Percentiles rank a stretch among this genome's conserved stretches.
Evolutionary conservation across 2,797 vertebrate species (phyloP).

Genomic region (Triplophysa bombifrons): DNA sequence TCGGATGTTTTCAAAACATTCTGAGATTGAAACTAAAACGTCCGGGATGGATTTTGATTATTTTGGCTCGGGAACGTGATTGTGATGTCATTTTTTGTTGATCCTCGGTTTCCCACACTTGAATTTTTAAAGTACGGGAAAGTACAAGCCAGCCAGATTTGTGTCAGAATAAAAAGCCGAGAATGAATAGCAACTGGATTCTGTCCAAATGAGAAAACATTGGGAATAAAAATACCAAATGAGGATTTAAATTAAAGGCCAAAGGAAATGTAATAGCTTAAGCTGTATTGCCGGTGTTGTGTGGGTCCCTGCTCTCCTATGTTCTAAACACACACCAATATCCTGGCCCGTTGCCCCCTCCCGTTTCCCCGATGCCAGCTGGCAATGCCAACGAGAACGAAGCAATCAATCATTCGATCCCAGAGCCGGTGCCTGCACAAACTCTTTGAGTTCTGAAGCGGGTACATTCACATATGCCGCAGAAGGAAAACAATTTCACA

Average conservation of each 20-base stretch:
- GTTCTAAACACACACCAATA: constrained; percentile 44
- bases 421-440: constrained; percentile 38
- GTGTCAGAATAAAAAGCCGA: neutral
- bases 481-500: constrained; percentile 29
- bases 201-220: constrained; percentile 11
- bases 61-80: constrained; percentile 33
- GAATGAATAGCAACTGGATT: constrained; percentile 14
- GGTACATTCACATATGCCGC: constrained; percentile 22
- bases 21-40: constrained; percentile 21
- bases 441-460: constrained; percentile 27
- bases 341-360: constrained; percentile 47
- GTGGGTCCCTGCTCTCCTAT: constrained; percentile 22
- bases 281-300: neutral
- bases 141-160: neutral
- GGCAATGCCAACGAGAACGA: constrained; percentile 44
- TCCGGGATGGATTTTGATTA: constrained; percentile 49
- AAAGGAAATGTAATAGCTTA: constrained; percentile 30
- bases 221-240: neutral
- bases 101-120: neutral
- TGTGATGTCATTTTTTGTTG: constrained; percentile 28
- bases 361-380: constrained; percentile 34
- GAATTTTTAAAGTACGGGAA: neutral
- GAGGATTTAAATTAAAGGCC: constrained; percentile 15
- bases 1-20: constrained; percentile 35
- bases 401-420: constrained; percentile 55